Percentiles rank a stretch among this genome's conserved stretches.
Conservation (phyloP, 1,140 invertebrate species). For the Brachionus manjavacas region DNA sequence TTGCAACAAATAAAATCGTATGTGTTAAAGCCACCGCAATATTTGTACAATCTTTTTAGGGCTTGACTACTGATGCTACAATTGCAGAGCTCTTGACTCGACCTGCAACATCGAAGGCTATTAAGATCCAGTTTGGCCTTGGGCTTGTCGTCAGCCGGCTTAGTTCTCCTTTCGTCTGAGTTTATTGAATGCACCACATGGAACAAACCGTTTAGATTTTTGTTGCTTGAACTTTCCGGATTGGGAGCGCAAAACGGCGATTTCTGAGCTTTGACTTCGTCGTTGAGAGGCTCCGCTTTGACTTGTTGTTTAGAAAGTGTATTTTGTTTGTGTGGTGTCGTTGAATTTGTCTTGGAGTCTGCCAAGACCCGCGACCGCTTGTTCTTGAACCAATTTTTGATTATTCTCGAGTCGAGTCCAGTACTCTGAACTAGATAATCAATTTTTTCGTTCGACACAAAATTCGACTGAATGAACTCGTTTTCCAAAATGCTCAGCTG, state of each 20-base stretch:
- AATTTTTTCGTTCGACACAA: constrained; percentile 21
- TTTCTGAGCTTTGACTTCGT: background rate
- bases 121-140: background rate
- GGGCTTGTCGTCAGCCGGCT: background rate
- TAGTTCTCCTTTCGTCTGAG: background rate
- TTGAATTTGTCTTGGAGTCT: background rate
- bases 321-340: background rate
- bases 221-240: background rate
- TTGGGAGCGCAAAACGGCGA: background rate
- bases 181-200: background rate
- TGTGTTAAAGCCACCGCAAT: background rate
- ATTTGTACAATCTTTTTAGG: constrained; percentile 9
- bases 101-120: background rate
- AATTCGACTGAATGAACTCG: constrained; percentile 19
- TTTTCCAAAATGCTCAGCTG: background rate
- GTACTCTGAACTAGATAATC: constrained; percentile 6
- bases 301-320: background rate
- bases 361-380: constrained; percentile 5
- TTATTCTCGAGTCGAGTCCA: constrained; percentile 7
- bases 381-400: constrained; percentile 33
- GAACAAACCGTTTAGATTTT: background rate
- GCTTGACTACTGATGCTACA: constrained; percentile 4
- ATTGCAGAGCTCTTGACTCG: background rate
- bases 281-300: background rate
- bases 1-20: background rate